Conservation (phyloP, 2,888 invertebrate genomes). For the Epiblema foenella region DNA sequence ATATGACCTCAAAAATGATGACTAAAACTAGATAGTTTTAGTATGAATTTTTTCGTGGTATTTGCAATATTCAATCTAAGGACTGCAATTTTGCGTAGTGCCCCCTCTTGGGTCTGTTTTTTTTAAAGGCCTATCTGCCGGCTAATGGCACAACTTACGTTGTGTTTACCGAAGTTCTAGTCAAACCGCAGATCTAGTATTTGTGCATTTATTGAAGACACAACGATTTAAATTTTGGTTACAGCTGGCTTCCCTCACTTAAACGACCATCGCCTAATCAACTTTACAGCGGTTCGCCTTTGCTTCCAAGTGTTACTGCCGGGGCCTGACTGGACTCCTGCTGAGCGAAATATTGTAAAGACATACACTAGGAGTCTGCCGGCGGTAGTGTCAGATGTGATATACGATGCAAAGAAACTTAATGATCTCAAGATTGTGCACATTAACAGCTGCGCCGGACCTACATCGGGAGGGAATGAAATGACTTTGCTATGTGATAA, state of each 20-base stretch:
- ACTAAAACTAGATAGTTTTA: too few relatives aligned
- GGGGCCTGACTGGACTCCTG: constrained; percentile 31
- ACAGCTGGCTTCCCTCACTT: constrained; percentile 92
- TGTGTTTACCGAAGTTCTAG: too few relatives aligned
- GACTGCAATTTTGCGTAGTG: too few relatives aligned
- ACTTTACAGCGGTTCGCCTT: constrained; percentile 92
- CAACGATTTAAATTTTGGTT: constrained; percentile 47
- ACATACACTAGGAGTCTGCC: constrained; percentile 44
- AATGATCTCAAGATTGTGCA: constrained; percentile 93
- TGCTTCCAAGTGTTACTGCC: constrained; percentile 95
- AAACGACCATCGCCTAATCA: constrained; percentile 90
- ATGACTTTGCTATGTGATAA: constrained; percentile 95
- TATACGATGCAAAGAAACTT: constrained; percentile 95
- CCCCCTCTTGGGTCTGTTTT: too few relatives aligned
- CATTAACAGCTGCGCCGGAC: constrained; percentile 90
- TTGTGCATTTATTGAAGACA: neutral
- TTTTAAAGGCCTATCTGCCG: too few relatives aligned
- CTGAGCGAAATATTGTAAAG: constrained; percentile 40
- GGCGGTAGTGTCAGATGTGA: constrained; percentile 92
- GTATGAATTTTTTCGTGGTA: too few relatives aligned
- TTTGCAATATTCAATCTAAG: too few relatives aligned
- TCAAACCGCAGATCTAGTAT: too few relatives aligned
- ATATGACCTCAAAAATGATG: too few relatives aligned
- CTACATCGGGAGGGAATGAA: constrained; percentile 91
- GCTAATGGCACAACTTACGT: too few relatives aligned